Evolutionary conservation across 2,888 invertebrate genomes (phyloP).

Genomic region (Acanthosepion esculentum): DNA sequence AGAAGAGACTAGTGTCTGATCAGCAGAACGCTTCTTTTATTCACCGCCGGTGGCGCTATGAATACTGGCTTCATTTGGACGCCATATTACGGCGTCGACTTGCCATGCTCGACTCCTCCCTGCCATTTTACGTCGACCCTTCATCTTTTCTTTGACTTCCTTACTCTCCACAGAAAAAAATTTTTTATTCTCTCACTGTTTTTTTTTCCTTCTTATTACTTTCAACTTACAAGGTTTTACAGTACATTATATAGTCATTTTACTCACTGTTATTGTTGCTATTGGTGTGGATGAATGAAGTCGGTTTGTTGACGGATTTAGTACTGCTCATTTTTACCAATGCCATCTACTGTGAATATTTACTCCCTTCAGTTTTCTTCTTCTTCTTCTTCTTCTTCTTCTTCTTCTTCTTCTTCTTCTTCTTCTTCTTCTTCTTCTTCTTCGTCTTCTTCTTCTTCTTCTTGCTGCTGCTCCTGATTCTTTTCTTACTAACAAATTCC

Average conservation of each 20-base stretch:
- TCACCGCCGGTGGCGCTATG: not conserved
- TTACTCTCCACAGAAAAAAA: not conserved
- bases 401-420: not conserved
- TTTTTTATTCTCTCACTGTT: not conserved
- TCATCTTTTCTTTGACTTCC: not conserved
- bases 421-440: no score
- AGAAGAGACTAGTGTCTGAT: slow-evolving; percentile 22
- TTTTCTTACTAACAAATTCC: not conserved
- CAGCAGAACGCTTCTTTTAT: slow-evolving; percentile 33
- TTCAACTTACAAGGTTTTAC: slow-evolving; percentile 4
- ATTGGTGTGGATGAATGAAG: not conserved
- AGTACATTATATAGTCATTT: not conserved
- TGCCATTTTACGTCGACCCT: not conserved
- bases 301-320: no score
- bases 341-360: no score
- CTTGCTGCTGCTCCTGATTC: not conserved
- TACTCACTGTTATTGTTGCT: not conserved
- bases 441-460: not conserved
- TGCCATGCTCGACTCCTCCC: not conserved
- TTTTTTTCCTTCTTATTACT: not conserved
- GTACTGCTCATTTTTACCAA: no score
- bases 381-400: not conserved
- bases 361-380: not conserved
- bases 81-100: slow-evolving; percentile 33
- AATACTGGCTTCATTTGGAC: not conserved